Evolutionary conservation across 1,140 invertebrate species (phyloP), one percentile per base, ranked within the genome.

Genomic region (Episyrphus balteatus): DNA sequence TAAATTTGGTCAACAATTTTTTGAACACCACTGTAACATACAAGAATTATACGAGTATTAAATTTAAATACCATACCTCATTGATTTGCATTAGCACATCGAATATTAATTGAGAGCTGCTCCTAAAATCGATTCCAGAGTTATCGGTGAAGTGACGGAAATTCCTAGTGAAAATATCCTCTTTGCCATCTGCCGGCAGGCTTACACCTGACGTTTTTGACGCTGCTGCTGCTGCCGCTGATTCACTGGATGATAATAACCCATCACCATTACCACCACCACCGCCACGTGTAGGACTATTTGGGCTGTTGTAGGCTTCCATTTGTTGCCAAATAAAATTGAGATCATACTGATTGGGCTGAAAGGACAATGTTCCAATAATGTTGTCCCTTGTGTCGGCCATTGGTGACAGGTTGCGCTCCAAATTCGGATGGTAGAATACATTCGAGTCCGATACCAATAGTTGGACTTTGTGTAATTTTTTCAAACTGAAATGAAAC

Each of bases 31-130:
- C 21, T 26, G 21, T 26, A 5, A 8, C n/a, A 26, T 26, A 5
- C 21, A 26, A 26, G 21, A 26, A 26, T 8, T 26, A 26, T 26
- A 26, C 21, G 8, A 26, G 21, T 26, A 26, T 26, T 26, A 26
- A 37, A 37, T 37, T 37, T 17, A 37, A n/a, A 37, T 37, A 17
- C 36, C 59, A 53, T 45, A 68, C 66, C 62, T 68, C 66, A 56
- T 68, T 63, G 54, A 68, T 61, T 56, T 68, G 65, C 52, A 62
- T 62, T 46, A 68, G 54, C 46, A 68, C 56, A 55, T 68, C 66
- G 47, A 63, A 68, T 15, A 66, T 64, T 50, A 68, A 46, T 53
- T 68, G 65, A 21, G 59, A 58, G 51, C 62, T 66, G 52, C 66
- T 68, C 44, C 62, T 62, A 54, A 63, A 62, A 53, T 68, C 66